A percentile compares a stretch with the other conserved stretches of the same genome.
phyloP scores from a whole-genome alignment of 2,888 invertebrate genomes.

The Sphinx pinastri region DNA sequence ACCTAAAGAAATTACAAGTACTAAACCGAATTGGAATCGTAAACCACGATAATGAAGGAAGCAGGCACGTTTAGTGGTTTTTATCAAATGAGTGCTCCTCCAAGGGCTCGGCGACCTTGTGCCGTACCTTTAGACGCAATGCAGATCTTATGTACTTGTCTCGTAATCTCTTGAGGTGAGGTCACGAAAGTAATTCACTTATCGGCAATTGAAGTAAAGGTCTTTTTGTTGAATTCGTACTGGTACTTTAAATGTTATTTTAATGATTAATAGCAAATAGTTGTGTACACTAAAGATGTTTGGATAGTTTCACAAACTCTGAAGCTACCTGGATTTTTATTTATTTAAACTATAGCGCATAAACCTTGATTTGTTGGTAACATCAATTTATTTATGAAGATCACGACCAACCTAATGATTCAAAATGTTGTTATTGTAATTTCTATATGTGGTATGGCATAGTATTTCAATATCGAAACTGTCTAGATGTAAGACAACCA shows the following conservation, averaged over 20 bases:
- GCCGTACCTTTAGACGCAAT: conserved; percentile 54
- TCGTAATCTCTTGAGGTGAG: conserved; percentile 20
- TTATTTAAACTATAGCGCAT: no score
- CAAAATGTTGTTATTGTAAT: no score
- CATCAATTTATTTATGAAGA: not conserved
- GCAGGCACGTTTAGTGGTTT: conserved; percentile 9
- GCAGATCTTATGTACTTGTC: conserved; percentile 48
- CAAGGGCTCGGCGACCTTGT: conserved; percentile 46
- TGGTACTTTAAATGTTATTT: no score
- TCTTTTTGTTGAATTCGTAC: no score
- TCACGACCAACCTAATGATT: not conserved
- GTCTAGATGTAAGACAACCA: no score
- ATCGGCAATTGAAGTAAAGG: not conserved
- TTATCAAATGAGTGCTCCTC: conserved; percentile 46
- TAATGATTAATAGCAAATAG: no score
- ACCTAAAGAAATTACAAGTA: no score
- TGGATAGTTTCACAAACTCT: no score
- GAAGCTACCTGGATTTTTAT: no score
- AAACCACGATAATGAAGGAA: conserved; percentile 9
- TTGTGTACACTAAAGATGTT: no score
- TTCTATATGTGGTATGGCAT: not conserved
- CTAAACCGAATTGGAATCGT: not conserved
- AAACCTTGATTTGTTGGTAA: no score
- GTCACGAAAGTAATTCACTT: conserved; percentile 17
- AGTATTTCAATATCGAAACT: no score